A percentile compares a stretch with the other conserved stretches of the same genome.
These are phyloP conservation scores for Eugnorisma glareosa DNA, from an alignment of 2,888 invertebrate species.

Conservation along the genomic window DNA sequence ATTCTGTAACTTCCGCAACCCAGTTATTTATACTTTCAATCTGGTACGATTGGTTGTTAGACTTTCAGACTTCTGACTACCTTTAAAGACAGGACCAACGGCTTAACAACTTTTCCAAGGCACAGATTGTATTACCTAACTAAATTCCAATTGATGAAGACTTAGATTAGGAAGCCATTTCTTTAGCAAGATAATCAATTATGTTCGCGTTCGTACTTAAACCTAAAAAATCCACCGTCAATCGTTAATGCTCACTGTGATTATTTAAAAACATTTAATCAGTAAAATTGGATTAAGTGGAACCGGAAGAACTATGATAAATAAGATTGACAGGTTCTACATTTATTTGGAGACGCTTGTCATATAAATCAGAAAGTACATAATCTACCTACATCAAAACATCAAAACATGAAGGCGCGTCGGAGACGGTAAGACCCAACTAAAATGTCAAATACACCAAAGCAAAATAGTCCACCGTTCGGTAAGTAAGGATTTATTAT, in stretches of 20 bases:
- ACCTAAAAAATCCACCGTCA: background rate
- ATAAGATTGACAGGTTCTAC: conserved; percentile 9
- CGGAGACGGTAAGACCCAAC: background rate
- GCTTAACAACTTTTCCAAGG: background rate
- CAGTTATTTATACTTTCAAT: background rate
- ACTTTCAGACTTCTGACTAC: background rate
- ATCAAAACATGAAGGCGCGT: background rate
- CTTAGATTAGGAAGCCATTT: background rate
- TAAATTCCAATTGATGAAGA: background rate
- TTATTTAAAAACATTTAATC: background rate
- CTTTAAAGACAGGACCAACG: background rate
- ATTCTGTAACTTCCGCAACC: background rate
- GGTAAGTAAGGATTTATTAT: background rate
- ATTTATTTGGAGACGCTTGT: conserved; percentile 4
- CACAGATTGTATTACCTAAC: background rate
- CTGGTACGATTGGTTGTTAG: background rate
- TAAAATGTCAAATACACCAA: background rate
- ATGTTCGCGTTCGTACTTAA: background rate
- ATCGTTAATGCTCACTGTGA: background rate
- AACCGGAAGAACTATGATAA: conserved; percentile 19
- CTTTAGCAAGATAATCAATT: background rate
- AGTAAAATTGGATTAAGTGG: conserved; percentile 5
- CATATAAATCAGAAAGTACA: background rate
- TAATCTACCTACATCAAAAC: background rate
- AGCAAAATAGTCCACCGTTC: no score